These are phyloP conservation scores for Astur gentilis DNA, from an alignment of 2,113 vertebrate genomes.

Conservation along the genomic window DNA sequence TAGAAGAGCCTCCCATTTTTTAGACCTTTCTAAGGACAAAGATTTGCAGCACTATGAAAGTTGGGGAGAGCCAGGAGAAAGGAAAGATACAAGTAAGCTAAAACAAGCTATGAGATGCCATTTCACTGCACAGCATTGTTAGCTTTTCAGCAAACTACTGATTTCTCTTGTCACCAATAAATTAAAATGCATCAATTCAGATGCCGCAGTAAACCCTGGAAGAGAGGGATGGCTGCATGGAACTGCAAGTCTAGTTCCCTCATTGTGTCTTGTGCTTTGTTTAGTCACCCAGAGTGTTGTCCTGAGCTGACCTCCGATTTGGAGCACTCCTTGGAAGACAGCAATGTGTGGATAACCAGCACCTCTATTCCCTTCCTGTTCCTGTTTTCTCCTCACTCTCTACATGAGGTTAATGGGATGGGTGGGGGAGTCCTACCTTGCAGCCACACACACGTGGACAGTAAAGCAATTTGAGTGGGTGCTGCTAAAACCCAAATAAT, in stretches of 20 bases:
- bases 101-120: neutral
- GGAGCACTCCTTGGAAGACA: neutral
- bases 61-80: neutral
- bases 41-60: neutral
- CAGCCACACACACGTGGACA: neutral
- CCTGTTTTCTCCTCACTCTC: neutral
- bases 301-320: neutral
- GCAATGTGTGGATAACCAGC: neutral
- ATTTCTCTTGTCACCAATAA: neutral
- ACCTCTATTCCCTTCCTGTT: neutral
- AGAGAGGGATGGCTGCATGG: neutral
- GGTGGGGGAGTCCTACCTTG: neutral
- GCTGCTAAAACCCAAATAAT: neutral
- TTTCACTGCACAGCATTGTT: neutral
- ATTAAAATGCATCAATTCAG: neutral
- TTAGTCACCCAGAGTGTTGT: neutral
- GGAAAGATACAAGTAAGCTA: neutral
- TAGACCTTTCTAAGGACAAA: neutral
- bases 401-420: neutral
- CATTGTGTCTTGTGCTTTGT: neutral
- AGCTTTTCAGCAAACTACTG: neutral
- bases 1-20: neutral
- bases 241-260: neutral
- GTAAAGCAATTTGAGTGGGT: neutral
- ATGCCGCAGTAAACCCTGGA: neutral